Percentiles rank a stretch among this genome's conserved stretches.
phyloP scores from a whole-genome alignment of 2,888 invertebrate species.

The Drosophila demipolita region DNA sequence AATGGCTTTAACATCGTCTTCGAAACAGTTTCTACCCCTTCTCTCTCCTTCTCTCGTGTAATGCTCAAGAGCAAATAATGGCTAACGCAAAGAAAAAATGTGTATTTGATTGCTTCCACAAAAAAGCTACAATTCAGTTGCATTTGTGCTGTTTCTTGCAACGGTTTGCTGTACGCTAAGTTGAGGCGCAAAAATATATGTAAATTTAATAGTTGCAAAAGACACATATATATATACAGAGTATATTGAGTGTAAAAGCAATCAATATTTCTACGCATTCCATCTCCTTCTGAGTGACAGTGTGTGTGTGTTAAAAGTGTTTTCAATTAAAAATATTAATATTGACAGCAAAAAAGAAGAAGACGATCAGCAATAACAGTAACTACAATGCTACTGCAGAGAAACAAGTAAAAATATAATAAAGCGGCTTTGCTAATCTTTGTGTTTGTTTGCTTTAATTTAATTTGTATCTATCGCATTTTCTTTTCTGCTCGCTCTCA shows the following conservation, averaged over 20 bases:
- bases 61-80: slow-evolving; percentile 8
- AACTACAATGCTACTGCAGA: slow-evolving; percentile 72
- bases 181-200: neutral
- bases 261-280: slow-evolving; percentile 48
- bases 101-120: slow-evolving; percentile 5
- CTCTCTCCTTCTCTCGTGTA: no score
- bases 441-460: slow-evolving; percentile 56
- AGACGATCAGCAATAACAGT: slow-evolving; percentile 42
- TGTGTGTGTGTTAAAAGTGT: slow-evolving; percentile 51
- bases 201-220: slow-evolving; percentile 10
- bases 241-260: slow-evolving; percentile 27
- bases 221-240: neutral
- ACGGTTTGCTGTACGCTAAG: slow-evolving; percentile 14
- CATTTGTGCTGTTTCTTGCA: slow-evolving; percentile 36
- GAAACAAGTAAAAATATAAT: slow-evolving; percentile 76
- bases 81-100: slow-evolving; percentile 1
- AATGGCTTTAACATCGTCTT: no score
- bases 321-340: slow-evolving; percentile 48
- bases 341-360: slow-evolving; percentile 45
- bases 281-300: slow-evolving; percentile 11
- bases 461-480: slow-evolving; percentile 55
- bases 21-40: no score
- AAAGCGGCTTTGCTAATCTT: slow-evolving; percentile 52
- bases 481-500: slow-evolving; percentile 23
- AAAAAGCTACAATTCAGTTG: slow-evolving; percentile 34